Base-by-base conservation (phyloP, 1,140 invertebrate species). In the Parapsyche elsis region DNA sequence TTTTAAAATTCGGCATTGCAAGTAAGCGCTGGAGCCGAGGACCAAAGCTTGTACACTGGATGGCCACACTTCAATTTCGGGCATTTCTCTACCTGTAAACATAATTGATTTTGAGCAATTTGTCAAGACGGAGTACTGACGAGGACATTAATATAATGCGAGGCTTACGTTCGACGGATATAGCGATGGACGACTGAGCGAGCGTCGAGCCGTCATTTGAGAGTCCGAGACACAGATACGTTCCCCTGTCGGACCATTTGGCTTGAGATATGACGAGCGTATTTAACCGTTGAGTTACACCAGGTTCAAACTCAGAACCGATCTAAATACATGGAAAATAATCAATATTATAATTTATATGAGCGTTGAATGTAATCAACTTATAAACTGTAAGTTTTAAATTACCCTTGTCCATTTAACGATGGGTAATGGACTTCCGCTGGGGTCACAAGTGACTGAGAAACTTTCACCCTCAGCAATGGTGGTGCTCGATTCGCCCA, bases 111-210 rank as follows among this genome's bases (percentile, higher is more conserved):
- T n/a, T n/a, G n/a, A n/a, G n/a, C n/a, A n/a, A n/a, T n/a, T n/a
- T n/a, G n/a, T n/a, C n/a, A n/a, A n/a, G n/a, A n/a, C n/a, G n/a
- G n/a, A n/a, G n/a, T n/a, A n/a, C n/a, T n/a, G n/a, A n/a, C n/a
- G n/a, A n/a, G n/a, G n/a, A n/a, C n/a, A n/a, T n/a, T n/a, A 46
- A 46, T 46, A 7, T 46, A 53, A 53, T 5, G 49, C 49, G 16
- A 53, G 30, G 14, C 94, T 93, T 89, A 95, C 96, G 91, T 90
- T 97, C 96, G 83, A 99, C 94, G 87, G 96, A 95, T 49, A 98
- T 90, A 83, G 92, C 91, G 0, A 94, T 92, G 78, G 92, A 93
- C n/a, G 91, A 91, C 84, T 94, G 92, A 57, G 91, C 90, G 45
- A 90, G 81, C 0, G 90, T 89, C 59, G 86, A 89, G 14, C 90